Conservation (phyloP, 37 sponge, comb jelly and placozoan species). For the Lycopodina hypogea region DNA sequence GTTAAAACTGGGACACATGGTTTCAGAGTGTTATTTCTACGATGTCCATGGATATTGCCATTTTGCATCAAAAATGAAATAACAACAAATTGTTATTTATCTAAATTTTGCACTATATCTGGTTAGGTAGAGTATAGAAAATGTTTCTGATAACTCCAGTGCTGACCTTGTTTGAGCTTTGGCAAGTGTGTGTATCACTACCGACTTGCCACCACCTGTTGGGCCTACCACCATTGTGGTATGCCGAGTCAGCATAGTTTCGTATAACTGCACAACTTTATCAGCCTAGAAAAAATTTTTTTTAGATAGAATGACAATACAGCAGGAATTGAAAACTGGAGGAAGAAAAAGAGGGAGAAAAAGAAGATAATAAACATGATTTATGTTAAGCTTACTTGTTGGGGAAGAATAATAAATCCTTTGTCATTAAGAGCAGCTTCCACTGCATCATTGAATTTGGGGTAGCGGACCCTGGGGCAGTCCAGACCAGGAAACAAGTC, state of each 20-base stretch:
- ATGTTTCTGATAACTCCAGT: too few species aligned
- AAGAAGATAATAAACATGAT: not conserved
- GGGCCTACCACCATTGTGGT: slow-evolving; percentile 98
- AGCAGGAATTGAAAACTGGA: too few species aligned
- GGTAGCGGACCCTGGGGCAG: slow-evolving; percentile 98
- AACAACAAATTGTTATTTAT: too few species aligned
- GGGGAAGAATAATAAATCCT: slow-evolving; percentile 82
- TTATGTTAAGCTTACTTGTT: slow-evolving; percentile 59
- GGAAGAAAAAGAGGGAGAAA: too few species aligned
- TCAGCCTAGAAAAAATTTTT: slow-evolving; percentile 80
- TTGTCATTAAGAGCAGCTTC: slow-evolving; percentile 78
- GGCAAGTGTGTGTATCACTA: slow-evolving; percentile 93
- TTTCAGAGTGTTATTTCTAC: too few species aligned
- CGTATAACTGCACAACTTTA: slow-evolving; percentile 98
- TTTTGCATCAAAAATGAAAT: too few species aligned
- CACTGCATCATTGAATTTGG: slow-evolving; percentile 99
- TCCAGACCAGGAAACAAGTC: slow-evolving; percentile 99
- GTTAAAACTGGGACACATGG: too few species aligned
- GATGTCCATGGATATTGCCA: too few species aligned
- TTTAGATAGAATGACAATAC: not conserved
- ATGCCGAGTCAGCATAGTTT: slow-evolving; percentile 99
- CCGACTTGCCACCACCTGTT: slow-evolving; percentile 98
- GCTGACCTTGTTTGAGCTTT: slow-evolving; percentile 92
- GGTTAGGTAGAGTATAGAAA: too few species aligned
- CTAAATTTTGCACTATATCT: too few species aligned